Conservation (phyloP, 2,888 invertebrate genomes). For the Oligia latruncula region DNA sequence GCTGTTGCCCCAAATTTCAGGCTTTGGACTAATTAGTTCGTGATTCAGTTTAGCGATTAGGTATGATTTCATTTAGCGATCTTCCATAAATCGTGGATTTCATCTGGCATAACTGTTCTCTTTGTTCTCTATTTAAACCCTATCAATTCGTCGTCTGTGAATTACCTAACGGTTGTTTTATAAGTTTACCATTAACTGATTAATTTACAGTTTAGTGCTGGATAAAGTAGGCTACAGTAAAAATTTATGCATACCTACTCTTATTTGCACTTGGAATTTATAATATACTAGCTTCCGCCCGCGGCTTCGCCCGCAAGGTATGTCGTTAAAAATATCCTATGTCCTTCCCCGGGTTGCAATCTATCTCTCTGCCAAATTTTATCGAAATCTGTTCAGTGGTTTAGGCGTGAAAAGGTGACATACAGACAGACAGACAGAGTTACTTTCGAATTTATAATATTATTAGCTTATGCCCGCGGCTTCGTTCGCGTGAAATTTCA, state of each 20-base stretch:
- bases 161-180: neutral
- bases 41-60: constrained; percentile 51
- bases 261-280: neutral
- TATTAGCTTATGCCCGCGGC: no score
- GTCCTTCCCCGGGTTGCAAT: no score
- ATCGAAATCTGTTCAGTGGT: no score
- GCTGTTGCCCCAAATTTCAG: constrained; percentile 47
- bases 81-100: constrained; percentile 6
- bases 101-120: neutral
- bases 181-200: neutral
- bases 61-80: constrained; percentile 45
- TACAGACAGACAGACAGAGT: no score
- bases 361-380: no score
- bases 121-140: neutral
- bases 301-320: no score
- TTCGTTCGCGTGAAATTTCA: no score
- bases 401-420: no score
- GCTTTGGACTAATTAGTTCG: constrained; percentile 43
- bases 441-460: no score
- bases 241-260: neutral
- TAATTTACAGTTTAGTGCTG: neutral
- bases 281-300: no score
- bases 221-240: neutral
- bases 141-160: neutral
- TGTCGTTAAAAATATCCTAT: no score